Evolutionary conservation across 2,888 invertebrate genomes (phyloP).

Genomic region (Ochlodes sylvanus): DNA sequence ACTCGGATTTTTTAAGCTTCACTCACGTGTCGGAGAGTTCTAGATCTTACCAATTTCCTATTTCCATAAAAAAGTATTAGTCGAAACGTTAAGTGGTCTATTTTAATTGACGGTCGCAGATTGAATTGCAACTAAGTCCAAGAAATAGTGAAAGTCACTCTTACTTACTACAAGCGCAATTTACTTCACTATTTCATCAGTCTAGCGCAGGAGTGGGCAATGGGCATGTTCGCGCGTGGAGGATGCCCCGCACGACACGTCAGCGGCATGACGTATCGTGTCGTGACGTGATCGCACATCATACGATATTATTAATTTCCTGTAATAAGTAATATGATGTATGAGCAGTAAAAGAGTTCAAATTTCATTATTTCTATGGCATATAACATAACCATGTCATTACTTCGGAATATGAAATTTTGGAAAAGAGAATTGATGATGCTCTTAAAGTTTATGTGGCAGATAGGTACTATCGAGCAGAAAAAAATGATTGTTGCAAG

Average conservation of each 20-base stretch:
- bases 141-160: conserved; percentile 8
- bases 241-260: neutral
- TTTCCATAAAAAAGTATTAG: neutral
- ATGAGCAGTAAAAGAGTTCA: neutral
- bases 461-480: too few species aligned
- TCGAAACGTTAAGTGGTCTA: neutral
- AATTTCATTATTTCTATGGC: neutral
- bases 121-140: neutral
- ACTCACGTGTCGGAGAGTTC: too few species aligned
- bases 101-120: neutral
- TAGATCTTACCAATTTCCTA: too few species aligned
- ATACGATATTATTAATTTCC: neutral
- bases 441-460: too few species aligned
- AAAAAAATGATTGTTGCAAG: too few species aligned
- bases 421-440: too few species aligned
- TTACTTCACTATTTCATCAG: conserved; percentile 4
- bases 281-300: neutral
- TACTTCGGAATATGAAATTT: too few species aligned
- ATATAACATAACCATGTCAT: neutral
- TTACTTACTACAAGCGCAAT: conserved; percentile 2
- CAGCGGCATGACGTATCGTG: neutral
- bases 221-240: neutral
- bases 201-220: neutral
- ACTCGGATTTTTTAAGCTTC: too few species aligned
- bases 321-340: too few species aligned